Evolutionary conservation across 2,113 vertebrate genomes (phyloP).

Genomic region (Machaerirhynchus nigripectus): DNA sequence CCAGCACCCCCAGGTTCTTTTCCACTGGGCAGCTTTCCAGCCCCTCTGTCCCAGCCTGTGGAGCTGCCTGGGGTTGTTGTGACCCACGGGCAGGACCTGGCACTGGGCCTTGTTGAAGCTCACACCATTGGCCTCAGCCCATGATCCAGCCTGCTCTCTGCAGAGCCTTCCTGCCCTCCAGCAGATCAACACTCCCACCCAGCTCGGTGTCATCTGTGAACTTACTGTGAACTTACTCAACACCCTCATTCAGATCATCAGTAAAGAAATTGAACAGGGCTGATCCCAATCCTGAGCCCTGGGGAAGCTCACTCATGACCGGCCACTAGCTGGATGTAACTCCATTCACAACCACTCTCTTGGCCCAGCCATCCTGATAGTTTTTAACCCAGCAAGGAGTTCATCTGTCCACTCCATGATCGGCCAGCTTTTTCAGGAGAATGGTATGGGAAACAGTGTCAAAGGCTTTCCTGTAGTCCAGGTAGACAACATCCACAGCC

Average conservation of each 20-base stretch:
- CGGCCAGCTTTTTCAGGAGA: background rate
- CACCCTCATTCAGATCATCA: background rate
- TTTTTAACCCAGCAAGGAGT: background rate
- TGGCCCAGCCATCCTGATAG: background rate
- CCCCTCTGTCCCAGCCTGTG: background rate
- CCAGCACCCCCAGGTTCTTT: background rate
- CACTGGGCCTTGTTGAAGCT: background rate
- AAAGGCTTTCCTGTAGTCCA: background rate
- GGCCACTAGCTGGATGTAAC: background rate
- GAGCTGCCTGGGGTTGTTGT: fast-evolving
- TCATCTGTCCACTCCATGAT: too few relatives aligned
- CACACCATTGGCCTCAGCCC: fast-evolving
- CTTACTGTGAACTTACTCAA: background rate
- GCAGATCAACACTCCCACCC: background rate
- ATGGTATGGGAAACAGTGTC: background rate
- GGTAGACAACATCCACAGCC: background rate
- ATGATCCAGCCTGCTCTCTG: background rate
- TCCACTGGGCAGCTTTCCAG: background rate
- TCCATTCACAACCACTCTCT: background rate
- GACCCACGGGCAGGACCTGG: fast-evolving
- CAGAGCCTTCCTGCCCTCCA: background rate
- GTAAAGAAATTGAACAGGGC: background rate
- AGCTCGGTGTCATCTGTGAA: background rate
- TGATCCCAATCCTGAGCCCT: background rate
- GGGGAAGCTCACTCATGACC: background rate